These are phyloP conservation scores for Busseola fusca DNA, from an alignment of 2,888 invertebrate genomes.

Conservation along the genomic window DNA sequence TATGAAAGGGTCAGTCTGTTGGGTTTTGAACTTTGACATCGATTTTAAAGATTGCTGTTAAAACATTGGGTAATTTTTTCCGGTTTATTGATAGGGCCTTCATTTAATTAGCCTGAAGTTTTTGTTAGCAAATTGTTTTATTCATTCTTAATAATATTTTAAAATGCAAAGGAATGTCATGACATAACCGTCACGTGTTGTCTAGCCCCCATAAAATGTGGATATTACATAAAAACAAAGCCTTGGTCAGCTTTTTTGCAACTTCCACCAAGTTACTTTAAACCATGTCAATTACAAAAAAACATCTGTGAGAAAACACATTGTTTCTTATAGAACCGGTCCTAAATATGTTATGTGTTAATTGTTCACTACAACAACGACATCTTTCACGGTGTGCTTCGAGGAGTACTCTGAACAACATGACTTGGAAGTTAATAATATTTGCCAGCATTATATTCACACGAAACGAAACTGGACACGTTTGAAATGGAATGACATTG, in stretches of 20 bases:
- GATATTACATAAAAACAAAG: conserved; percentile 32
- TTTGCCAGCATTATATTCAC: conserved; percentile 66
- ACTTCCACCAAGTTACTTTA: conserved; percentile 30
- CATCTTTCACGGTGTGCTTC: conserved; percentile 60
- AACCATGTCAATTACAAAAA: conserved; percentile 48
- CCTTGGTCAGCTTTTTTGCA: conserved; percentile 30
- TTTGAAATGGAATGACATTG: conserved; percentile 44
- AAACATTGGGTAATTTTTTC: conserved; percentile 36
- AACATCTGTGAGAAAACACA: conserved; percentile 49
- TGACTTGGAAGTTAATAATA: conserved; percentile 55
- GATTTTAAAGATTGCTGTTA: conserved; percentile 30
- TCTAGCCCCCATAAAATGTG: conserved; percentile 20
- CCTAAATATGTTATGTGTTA: conserved; percentile 63
- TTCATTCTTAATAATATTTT: conserved; percentile 6
- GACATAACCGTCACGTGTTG: conserved; percentile 42
- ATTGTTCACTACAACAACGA: conserved; percentile 63
- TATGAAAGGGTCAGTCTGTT: conserved; percentile 40
- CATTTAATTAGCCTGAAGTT: conserved; percentile 12
- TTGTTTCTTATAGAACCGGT: conserved; percentile 57
- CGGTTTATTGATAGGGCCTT: conserved; percentile 24
- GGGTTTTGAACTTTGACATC: conserved; percentile 36
- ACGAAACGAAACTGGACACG: conserved; percentile 67
- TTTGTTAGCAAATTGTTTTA: neutral
- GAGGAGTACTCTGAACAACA: conserved; percentile 51
- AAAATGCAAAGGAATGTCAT: conserved; percentile 7